phyloP scores from a whole-genome alignment of 2,888 invertebrate genomes.

The Heliconius ethilla region DNA sequence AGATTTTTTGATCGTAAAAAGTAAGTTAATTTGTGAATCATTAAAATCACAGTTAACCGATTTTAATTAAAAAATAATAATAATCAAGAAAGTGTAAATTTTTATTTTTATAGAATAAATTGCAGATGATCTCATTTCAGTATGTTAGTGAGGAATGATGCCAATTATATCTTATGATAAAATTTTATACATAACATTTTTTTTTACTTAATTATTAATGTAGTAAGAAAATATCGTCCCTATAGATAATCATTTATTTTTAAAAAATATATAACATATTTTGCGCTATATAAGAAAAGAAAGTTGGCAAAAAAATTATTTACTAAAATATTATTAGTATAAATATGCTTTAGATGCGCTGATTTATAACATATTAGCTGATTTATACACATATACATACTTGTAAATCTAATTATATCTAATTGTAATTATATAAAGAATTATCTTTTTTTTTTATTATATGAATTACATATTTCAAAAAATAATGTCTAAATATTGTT shows the following conservation, averaged over 20 bases:
- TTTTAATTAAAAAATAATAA: too few species aligned
- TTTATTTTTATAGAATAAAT: not conserved
- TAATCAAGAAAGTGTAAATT: too few species aligned
- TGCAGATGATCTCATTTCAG: slow-evolving; percentile 12
- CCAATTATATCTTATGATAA: slow-evolving; percentile 38
- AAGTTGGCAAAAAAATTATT: not conserved
- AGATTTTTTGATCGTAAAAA: not conserved
- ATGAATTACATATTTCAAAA: not conserved
- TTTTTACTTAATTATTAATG: not conserved
- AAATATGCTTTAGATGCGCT: slow-evolving; percentile 8
- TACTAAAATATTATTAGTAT: slow-evolving; percentile 10
- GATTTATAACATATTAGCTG: not conserved
- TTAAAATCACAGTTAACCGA: too few species aligned
- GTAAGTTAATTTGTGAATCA: too few species aligned
- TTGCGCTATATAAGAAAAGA: not conserved
- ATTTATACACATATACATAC: not conserved
- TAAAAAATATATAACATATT: not conserved
- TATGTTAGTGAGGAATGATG: slow-evolving; percentile 35
- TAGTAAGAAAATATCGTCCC: slow-evolving; percentile 14
- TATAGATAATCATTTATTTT: slow-evolving; percentile 2
- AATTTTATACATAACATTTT: slow-evolving; percentile 1
- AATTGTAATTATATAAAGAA: not conserved
- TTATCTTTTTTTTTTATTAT: not conserved
- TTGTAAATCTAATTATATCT: not conserved
- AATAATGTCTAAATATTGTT: not conserved